A percentile compares a stretch with the other conserved stretches of the same genome.
Conservation (phyloP, 2,888 invertebrate genomes). For the Agrochola circellaris region DNA sequence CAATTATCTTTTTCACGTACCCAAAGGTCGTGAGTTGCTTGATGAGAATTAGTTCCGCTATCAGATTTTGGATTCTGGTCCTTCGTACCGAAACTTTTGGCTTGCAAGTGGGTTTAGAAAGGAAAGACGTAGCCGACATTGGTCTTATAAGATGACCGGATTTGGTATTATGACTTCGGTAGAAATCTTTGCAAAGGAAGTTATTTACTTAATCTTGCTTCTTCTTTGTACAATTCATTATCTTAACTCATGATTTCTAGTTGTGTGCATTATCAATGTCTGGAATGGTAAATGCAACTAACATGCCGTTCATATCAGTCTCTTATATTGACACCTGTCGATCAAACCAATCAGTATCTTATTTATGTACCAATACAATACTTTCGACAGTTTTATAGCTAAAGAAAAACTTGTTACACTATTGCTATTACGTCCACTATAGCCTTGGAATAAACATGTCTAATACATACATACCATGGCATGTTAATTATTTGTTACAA, state of each 20-base stretch:
- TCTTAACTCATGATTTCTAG: neutral
- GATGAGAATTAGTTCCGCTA: conserved; percentile 71
- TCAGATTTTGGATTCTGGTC: conserved; percentile 47
- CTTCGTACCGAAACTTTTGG: conserved; percentile 16
- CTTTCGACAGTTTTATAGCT: conserved; percentile 58
- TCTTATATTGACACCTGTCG: conserved; percentile 55
- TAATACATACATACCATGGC: conserved; percentile 55
- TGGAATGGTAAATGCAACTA: conserved; percentile 39
- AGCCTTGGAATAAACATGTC: conserved; percentile 63
- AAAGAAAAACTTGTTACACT: conserved; percentile 56
- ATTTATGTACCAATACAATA: conserved; percentile 50
- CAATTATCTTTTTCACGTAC: conserved; percentile 68
- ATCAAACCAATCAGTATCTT: conserved; percentile 56
- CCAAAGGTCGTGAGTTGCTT: conserved; percentile 70
- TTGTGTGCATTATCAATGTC: conserved; percentile 21
- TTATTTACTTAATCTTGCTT: neutral
- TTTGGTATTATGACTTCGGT: neutral
- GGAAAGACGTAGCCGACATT: neutral
- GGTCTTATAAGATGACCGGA: neutral
- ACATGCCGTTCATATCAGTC: conserved; percentile 30
- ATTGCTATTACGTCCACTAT: conserved; percentile 42
- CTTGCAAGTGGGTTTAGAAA: neutral
- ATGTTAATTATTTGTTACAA: conserved; percentile 64
- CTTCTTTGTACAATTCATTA: neutral
- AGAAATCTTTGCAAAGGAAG: neutral